Evolutionary conservation across 35 echinoderm and acorn worm species (phyloP).

Genomic region (Hemicentrotus pulcherrimus): DNA sequence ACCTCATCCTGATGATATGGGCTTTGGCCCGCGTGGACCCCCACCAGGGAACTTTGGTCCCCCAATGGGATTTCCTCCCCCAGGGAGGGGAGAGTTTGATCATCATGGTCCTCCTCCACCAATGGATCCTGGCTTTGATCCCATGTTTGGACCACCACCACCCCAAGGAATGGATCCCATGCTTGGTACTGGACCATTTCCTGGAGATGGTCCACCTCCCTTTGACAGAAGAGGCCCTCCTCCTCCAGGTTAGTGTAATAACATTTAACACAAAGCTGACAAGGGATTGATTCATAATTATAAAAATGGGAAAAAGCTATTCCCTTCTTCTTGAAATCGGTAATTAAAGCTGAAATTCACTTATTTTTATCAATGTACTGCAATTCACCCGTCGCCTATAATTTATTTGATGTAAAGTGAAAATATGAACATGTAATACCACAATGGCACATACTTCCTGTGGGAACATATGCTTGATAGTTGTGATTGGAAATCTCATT

Average conservation of each 20-base stretch:
- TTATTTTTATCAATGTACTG: too few relatives aligned
- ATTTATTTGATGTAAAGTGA: too few relatives aligned
- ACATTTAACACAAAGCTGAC: too few relatives aligned
- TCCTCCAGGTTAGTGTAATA: neutral
- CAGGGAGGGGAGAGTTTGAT: slow-evolving; percentile 45
- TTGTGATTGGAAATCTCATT: neutral
- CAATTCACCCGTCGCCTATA: too few relatives aligned
- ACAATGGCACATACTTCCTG: neutral
- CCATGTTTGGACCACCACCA: slow-evolving; percentile 27
- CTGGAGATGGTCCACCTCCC: slow-evolving; percentile 52
- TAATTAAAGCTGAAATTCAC: too few relatives aligned
- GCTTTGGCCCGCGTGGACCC: slow-evolving; percentile 57
- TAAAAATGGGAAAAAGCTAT: too few relatives aligned
- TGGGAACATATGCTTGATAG: neutral
- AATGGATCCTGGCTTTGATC: slow-evolving; percentile 37
- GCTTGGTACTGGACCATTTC: slow-evolving; percentile 43
- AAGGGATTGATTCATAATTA: too few relatives aligned
- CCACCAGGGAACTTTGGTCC: slow-evolving; percentile 60
- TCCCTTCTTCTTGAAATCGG: too few relatives aligned
- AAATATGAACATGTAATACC: neutral
- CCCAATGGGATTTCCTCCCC: neutral
- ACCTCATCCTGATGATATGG: slow-evolving; percentile 66
- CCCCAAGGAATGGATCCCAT: slow-evolving; percentile 31
- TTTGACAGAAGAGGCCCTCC: slow-evolving; percentile 63
- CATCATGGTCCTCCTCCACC: slow-evolving; percentile 37